Conservation (phyloP, 2,113 vertebrate genomes). For the Seriola rivoliana region DNA sequence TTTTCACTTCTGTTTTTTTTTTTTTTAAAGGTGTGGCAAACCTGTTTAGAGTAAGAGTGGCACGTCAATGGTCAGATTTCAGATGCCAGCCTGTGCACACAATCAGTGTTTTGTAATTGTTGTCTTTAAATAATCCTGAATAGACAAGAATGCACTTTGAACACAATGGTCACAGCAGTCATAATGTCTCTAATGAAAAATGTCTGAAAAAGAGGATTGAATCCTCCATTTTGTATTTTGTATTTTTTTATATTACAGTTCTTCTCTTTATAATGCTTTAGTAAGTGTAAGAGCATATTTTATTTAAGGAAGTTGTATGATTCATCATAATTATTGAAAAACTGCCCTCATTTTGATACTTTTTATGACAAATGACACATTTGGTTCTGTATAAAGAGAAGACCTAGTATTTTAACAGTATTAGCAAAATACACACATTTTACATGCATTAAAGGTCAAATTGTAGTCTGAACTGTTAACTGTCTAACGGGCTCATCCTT, state of each 20-base stretch:
- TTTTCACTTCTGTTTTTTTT: neutral
- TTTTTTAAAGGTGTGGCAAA: constrained; percentile 29
- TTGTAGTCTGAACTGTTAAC: constrained; percentile 1
- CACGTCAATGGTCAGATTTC: constrained; percentile 14
- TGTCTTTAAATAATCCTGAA: constrained; percentile 44
- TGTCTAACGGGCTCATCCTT: neutral
- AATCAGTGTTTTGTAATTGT: constrained; percentile 20
- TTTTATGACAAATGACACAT: constrained; percentile 30
- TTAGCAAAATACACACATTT: constrained; percentile 21
- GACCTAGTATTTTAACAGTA: constrained; percentile 30
- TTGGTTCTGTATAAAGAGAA: constrained; percentile 25
- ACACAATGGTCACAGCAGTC: constrained; percentile 54
- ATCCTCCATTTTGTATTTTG: constrained; percentile 69
- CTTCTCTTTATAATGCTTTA: constrained; percentile 61
- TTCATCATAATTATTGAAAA: constrained; percentile 33
- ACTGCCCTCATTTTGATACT: constrained; percentile 24
- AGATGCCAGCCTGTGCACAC: constrained; percentile 12
- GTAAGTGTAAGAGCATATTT: constrained; percentile 55
- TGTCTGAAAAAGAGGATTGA: constrained; percentile 65
- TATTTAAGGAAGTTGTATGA: constrained; percentile 61
- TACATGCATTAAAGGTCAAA: constrained; percentile 20
- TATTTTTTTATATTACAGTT: constrained; percentile 37
- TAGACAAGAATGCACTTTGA: constrained; percentile 74
- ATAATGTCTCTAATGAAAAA: constrained; percentile 49
- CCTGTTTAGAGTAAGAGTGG: constrained; percentile 15